A percentile compares a stretch with the other conserved stretches of the same genome.
These are phyloP conservation scores for Eutrigla gurnardus DNA, from an alignment of 2,797 vertebrate species.

Conservation along the genomic window DNA sequence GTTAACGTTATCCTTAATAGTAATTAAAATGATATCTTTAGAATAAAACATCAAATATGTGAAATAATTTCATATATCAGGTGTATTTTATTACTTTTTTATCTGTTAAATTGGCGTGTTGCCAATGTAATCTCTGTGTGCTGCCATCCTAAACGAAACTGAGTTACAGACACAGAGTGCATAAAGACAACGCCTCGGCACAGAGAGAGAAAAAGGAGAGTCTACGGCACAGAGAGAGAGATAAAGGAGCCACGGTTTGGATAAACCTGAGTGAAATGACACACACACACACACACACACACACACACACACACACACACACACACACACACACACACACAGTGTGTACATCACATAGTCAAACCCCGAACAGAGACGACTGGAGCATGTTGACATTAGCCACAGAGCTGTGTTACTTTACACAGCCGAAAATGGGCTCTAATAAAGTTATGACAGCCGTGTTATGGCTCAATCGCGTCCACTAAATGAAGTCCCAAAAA, in stretches of 20 bases:
- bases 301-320: no score
- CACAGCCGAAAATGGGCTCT: constrained; percentile 44
- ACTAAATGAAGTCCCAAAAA: constrained; percentile 66
- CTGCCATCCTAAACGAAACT: constrained; percentile 64
- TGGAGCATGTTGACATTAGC: constrained; percentile 10
- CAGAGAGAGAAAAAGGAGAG: constrained; percentile 21
- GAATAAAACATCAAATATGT: constrained; percentile 38
- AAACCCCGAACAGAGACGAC: constrained; percentile 31
- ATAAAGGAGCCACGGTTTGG: constrained; percentile 23
- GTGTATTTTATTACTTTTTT: constrained; percentile 46
- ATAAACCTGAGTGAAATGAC: constrained; percentile 27
- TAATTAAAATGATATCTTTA: constrained; percentile 50
- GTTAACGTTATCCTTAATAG: constrained; percentile 36
- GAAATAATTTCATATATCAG: constrained; percentile 50
- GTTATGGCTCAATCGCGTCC: constrained; percentile 54
- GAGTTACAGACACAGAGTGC: constrained; percentile 54
- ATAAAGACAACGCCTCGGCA: constrained; percentile 60
- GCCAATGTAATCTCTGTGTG: constrained; percentile 71
- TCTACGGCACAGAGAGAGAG: constrained; percentile 14
- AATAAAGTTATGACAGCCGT: constrained; percentile 50
- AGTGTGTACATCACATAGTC: constrained; percentile 18
- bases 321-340: neutral
- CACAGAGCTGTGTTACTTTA: constrained; percentile 36
- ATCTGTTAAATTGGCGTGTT: constrained; percentile 55
- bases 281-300: no score